Percentiles rank a stretch among this genome's conserved stretches.
These are phyloP conservation scores for Euclidia mi DNA, from an alignment of 2,888 invertebrate genomes.

Conservation along the genomic window DNA sequence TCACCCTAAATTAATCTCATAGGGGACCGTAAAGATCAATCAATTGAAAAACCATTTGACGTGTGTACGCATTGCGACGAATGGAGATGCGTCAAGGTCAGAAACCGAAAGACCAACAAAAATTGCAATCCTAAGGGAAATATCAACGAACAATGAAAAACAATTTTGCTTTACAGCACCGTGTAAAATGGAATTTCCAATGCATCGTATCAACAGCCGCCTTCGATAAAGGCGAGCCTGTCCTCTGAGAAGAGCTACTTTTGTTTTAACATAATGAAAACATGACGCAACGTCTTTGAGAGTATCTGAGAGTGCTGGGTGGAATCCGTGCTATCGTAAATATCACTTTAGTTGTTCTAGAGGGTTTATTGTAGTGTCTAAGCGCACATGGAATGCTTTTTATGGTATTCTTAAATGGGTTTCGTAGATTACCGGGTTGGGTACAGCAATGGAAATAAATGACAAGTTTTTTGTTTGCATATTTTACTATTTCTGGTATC, in stretches of 20 bases:
- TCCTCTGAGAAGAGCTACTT: slow-evolving; percentile 55
- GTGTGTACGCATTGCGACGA: too few species aligned
- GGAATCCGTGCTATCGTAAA: slow-evolving; percentile 52
- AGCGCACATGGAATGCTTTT: slow-evolving; percentile 38
- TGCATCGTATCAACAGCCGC: slow-evolving; percentile 34
- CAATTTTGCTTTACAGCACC: slow-evolving; percentile 26
- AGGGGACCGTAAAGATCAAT: too few species aligned
- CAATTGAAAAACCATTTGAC: too few species aligned
- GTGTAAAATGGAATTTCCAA: slow-evolving; percentile 20
- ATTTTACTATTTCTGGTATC: too few species aligned
- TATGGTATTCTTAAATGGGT: slow-evolving; percentile 40
- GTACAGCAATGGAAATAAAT: slow-evolving; percentile 1
- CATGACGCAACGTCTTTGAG: slow-evolving; percentile 30
- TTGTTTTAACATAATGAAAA: slow-evolving; percentile 61
- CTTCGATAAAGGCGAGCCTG: neutral
- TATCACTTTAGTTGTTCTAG: slow-evolving; percentile 52
- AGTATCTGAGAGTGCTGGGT: slow-evolving; percentile 14
- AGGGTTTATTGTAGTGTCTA: slow-evolving; percentile 33
- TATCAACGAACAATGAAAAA: neutral
- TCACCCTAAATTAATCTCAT: too few species aligned
- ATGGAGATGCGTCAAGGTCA: too few species aligned
- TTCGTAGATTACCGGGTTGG: slow-evolving; percentile 11
- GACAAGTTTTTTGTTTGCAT: too few species aligned
- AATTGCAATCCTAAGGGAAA: neutral
- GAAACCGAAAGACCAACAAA: neutral